A percentile compares a stretch with the other conserved stretches of the same genome.
These are phyloP conservation scores for Sebastolobus alascanus DNA, from an alignment of 2,797 vertebrate species.

Conservation along the genomic window DNA sequence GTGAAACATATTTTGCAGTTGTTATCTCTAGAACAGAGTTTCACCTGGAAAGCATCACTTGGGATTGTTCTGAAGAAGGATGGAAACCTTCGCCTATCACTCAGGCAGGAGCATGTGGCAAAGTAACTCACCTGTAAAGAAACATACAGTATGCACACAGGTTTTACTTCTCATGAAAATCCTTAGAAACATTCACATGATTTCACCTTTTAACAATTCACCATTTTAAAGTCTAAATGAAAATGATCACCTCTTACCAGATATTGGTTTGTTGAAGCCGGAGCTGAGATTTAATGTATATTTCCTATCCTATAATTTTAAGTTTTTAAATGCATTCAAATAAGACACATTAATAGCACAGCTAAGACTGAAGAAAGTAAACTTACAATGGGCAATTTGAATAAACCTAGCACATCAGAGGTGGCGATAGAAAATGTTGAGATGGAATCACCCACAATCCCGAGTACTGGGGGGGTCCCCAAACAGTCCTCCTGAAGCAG, in stretches of 20 bases:
- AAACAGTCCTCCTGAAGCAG: constrained; percentile 48
- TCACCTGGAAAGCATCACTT: constrained; percentile 79
- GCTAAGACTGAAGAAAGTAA: not conserved
- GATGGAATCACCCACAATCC: constrained; percentile 67
- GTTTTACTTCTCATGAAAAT: not conserved
- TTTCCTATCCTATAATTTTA: not conserved
- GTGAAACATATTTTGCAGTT: too few relatives aligned
- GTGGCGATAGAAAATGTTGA: constrained; percentile 65
- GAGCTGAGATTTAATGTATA: not conserved
- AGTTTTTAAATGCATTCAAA: not conserved
- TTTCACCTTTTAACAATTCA: not conserved
- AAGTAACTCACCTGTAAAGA: constrained; percentile 80
- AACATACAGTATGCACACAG: not conserved
- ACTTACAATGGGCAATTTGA: constrained; percentile 38
- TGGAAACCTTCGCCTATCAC: constrained; percentile 56
- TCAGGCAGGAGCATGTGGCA: constrained; percentile 74
- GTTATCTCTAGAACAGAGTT: not conserved
- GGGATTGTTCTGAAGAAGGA: constrained; percentile 79
- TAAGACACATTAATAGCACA: not conserved
- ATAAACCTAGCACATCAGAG: constrained; percentile 60
- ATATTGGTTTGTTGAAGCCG: not conserved
- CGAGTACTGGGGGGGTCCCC: constrained; percentile 58
- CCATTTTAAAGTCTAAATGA: not conserved
- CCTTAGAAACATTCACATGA: not conserved
- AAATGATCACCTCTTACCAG: not conserved